Evolutionary conservation across 2,113 vertebrate genomes (phyloP).

Genomic region (Nesoenas mayeri): DNA sequence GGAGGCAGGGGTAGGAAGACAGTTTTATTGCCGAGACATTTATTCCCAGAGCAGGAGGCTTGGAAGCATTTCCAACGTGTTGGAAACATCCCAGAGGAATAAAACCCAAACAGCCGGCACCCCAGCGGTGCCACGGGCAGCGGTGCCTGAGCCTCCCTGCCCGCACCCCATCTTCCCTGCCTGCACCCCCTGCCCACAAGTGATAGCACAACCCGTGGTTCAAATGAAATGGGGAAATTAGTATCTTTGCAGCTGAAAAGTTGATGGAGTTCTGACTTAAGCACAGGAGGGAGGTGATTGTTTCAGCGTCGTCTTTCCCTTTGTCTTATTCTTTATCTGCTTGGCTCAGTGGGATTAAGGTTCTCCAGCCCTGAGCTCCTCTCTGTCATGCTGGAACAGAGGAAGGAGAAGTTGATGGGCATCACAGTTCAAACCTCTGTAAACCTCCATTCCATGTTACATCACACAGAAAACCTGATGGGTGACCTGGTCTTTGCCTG

Average conservation of each 20-base stretch:
- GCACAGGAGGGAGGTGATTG: background rate
- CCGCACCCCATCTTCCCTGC: background rate
- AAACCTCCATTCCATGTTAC: background rate
- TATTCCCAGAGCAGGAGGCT: background rate
- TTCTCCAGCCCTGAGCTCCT: rapidly evolving
- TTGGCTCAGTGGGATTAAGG: background rate
- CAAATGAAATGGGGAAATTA: background rate
- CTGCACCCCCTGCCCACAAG: background rate
- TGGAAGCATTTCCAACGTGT: background rate
- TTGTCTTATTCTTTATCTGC: background rate
- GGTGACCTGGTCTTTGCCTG: background rate
- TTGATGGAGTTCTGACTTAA: background rate
- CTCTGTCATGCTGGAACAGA: rapidly evolving
- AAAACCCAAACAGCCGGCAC: background rate
- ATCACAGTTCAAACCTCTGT: background rate
- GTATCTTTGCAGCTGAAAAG: background rate
- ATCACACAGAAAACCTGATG: background rate
- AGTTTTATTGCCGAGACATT: background rate
- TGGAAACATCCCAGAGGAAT: background rate
- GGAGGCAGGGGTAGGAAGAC: background rate
- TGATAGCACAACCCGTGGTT: background rate
- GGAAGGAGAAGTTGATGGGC: background rate
- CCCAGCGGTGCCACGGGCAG: rapidly evolving
- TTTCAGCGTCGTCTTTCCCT: background rate
- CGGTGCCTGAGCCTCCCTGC: rapidly evolving